A percentile compares a stretch with the other conserved stretches of the same genome.
These are phyloP conservation scores for Perdita meconis DNA, from an alignment of 2,888 invertebrate genomes.

Conservation along the genomic window DNA sequence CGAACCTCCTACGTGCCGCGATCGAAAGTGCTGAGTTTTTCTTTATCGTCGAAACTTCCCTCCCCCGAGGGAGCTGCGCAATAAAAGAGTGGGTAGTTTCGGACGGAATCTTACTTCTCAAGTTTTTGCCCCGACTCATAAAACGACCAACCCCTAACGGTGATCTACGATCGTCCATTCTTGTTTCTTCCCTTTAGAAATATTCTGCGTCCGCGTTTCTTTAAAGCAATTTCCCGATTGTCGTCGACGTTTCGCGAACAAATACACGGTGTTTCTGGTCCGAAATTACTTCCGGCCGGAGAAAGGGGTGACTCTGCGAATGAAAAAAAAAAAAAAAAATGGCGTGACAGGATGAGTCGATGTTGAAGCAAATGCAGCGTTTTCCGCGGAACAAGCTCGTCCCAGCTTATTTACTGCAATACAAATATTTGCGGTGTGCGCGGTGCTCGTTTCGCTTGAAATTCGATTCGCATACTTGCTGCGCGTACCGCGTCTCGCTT, in stretches of 20 bases:
- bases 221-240: not conserved
- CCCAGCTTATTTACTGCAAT: constrained; percentile 20
- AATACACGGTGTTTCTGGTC: not conserved
- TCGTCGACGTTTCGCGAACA: too few relatives aligned
- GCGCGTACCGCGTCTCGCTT: constrained; percentile 3
- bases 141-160: constrained; percentile 4
- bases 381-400: constrained; percentile 8
- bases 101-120: constrained; percentile 46
- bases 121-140: constrained; percentile 20
- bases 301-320: not conserved
- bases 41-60: constrained; percentile 48
- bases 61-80: constrained; percentile 26
- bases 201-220: not conserved
- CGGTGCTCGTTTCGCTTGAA: constrained; percentile 28
- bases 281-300: constrained; percentile 4
- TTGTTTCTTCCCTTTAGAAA: not conserved
- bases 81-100: constrained; percentile 50
- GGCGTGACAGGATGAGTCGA: not conserved
- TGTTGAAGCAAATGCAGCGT: constrained; percentile 2
- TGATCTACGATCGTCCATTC: constrained; percentile 2
- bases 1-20: constrained; percentile 45
- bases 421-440: constrained; percentile 38
- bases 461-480: constrained; percentile 42
- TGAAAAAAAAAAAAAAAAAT: constrained; percentile 12
- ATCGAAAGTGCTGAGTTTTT: constrained; percentile 42